Base-by-base conservation (phyloP, 2,797 vertebrate genomes). In the Neoniphon sammara region DNA sequence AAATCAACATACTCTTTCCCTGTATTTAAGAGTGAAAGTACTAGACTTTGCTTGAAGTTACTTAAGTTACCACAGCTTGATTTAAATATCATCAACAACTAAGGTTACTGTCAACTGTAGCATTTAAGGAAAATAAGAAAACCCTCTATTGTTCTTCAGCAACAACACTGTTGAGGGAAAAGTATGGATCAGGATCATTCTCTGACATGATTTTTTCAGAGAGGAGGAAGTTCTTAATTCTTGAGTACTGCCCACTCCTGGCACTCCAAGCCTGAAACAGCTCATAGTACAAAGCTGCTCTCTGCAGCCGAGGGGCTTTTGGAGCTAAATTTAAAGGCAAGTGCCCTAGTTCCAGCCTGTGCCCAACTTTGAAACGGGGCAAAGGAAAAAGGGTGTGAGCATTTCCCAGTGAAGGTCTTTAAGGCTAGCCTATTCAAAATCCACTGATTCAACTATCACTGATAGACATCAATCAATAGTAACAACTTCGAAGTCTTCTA, bases 311-410 rank as follows among this genome's bases (percentile, higher is more conserved):
- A 64, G 87, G 90, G 91, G 87, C 86, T 82, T 86, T 88, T 80
- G 85, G 81, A 87, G 88, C 93, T 94, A 94, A 93, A 93, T 92
- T 94, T 94, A 93, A 94, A 92, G 93, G 87, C 68, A 70, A 82
- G 60, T 89, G 94, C 82, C 94, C 93, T 89, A 95, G 82, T 91
- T 94, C 87, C 59, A 85, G 81, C 55, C 63, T 84, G 80, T 46
- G 86, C 89, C 78, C 85, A 88, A 85, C 87, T 91, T 82, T 85
- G 73, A 85, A 92, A 90, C 66, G 74, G 87, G 90, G 86, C 90
- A 89, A 83, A 70, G 70, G 54, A 84, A 85, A 87, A 82, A 83
- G 62, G 58, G 82, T 78, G 73, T 60, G 69, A 84, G 68, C 73
- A 46, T 53, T 54, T 62, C 52, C 36, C 61, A 52, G 50, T 77